Conservation (phyloP, 92 coral and sea anemone species). For the Porites lobata region DNA sequence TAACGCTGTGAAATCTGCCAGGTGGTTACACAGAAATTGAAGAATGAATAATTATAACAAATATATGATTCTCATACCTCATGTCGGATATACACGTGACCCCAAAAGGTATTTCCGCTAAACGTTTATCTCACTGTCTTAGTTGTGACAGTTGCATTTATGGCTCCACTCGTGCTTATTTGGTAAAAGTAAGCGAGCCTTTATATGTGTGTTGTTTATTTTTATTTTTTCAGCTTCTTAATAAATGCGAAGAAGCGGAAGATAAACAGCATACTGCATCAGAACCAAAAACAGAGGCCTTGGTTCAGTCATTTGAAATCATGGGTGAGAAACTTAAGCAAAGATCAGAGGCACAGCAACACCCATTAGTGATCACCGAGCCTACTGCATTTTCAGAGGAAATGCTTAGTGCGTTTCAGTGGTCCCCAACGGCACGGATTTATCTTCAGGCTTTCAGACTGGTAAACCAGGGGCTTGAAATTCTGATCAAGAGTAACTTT, state of each 20-base stretch:
- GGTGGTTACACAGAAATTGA: too few species aligned
- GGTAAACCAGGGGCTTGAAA: constrained; percentile 3
- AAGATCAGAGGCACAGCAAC: background rate
- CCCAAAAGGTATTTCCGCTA: too few species aligned
- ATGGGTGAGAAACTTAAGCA: constrained; percentile 1
- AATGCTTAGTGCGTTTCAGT: constrained; percentile 59
- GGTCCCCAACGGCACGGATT: constrained; percentile 80
- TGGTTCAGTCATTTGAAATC: constrained; percentile 1
- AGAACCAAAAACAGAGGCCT: background rate
- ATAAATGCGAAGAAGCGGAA: background rate
- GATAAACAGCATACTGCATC: background rate
- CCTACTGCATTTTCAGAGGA: constrained; percentile 66
- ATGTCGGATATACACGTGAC: too few species aligned
- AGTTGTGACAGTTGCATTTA: too few species aligned
- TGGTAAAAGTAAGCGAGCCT: too few species aligned
- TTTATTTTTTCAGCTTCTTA: constrained; percentile 18
- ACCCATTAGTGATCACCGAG: constrained; percentile 63
- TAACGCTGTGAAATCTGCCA: too few species aligned
- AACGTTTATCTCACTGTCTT: too few species aligned
- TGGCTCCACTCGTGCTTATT: too few species aligned
- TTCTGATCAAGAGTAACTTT: constrained; percentile 67
- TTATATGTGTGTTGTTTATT: too few species aligned
- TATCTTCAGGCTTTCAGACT: constrained; percentile 70
- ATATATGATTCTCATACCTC: too few species aligned
- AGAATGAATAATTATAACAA: too few species aligned